Percentiles rank a stretch among this genome's conserved stretches.
Conservation (phyloP, 2,888 invertebrate genomes). For the Agriopis aurantiaria region DNA sequence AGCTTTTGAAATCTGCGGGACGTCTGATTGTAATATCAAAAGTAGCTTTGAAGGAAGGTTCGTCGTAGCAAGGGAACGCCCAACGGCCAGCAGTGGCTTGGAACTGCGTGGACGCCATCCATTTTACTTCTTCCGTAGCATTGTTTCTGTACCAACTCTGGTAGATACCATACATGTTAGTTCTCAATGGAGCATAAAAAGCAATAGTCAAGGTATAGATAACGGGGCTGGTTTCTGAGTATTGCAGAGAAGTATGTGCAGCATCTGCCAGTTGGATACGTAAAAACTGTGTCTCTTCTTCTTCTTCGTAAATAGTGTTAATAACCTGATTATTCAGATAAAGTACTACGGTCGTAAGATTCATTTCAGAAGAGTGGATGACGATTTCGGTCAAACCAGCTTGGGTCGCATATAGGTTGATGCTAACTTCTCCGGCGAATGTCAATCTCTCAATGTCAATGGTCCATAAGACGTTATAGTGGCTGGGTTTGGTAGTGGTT, state of each 20-base stretch:
- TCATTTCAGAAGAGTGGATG: slow-evolving; percentile 66
- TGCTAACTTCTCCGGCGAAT: slow-evolving; percentile 72
- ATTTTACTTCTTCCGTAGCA: slow-evolving; percentile 59
- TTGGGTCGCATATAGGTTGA: slow-evolving; percentile 65
- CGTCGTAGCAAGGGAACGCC: slow-evolving; percentile 93
- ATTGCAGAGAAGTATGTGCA: slow-evolving; percentile 49
- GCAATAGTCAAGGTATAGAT: slow-evolving; percentile 60
- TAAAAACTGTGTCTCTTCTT: slow-evolving; percentile 63
- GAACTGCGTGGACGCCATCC: slow-evolving; percentile 90
- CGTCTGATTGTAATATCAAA: slow-evolving; percentile 90
- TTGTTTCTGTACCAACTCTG: slow-evolving; percentile 72
- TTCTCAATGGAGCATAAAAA: slow-evolving; percentile 65
- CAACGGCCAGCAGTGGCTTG: slow-evolving; percentile 89
- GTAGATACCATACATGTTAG: slow-evolving; percentile 80
- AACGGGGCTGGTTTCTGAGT: slow-evolving; percentile 49
- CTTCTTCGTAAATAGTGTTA: slow-evolving; percentile 35
- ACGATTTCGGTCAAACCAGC: slow-evolving; percentile 65
- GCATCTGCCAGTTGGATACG: slow-evolving; percentile 51
- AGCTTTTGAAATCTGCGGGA: slow-evolving; percentile 75
- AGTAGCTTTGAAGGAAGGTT: slow-evolving; percentile 93
- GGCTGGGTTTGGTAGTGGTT: slow-evolving; percentile 77
- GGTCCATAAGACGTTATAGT: slow-evolving; percentile 81
- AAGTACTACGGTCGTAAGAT: slow-evolving; percentile 67
- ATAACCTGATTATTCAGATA: slow-evolving; percentile 55
- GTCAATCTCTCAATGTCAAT: slow-evolving; percentile 65